These are phyloP conservation scores for Tigriopus californicus DNA, from an alignment of 2,888 invertebrate species.

Conservation along the genomic window DNA sequence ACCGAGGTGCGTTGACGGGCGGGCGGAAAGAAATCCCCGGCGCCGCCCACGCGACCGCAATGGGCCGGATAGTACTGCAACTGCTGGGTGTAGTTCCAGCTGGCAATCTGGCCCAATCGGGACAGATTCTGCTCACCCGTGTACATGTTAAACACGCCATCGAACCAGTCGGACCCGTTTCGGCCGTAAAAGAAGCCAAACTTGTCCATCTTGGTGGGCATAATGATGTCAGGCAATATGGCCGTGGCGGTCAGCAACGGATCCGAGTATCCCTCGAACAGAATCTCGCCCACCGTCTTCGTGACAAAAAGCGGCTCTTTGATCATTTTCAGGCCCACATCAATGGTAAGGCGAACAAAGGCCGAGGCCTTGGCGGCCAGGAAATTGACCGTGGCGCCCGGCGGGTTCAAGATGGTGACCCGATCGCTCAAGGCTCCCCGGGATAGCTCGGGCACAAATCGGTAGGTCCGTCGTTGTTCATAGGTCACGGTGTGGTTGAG, in stretches of 20 bases:
- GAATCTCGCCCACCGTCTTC: neutral
- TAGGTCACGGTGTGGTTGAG: conserved; percentile 1
- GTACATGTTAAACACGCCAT: conserved; percentile 7
- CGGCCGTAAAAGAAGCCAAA: conserved; percentile 8
- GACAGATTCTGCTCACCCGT: neutral
- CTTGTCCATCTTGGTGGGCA: neutral
- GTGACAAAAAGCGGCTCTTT: conserved; percentile 1
- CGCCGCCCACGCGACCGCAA: neutral
- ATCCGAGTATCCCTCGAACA: conserved; percentile 7
- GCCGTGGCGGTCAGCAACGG: neutral
- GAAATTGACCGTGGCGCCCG: neutral
- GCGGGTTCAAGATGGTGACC: neutral
- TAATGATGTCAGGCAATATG: neutral
- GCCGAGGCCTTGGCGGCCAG: neutral
- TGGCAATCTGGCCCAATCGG: neutral
- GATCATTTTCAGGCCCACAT: neutral
- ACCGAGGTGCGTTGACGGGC: neutral
- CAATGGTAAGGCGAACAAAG: neutral
- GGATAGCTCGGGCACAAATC: neutral
- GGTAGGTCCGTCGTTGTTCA: neutral
- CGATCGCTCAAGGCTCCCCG: neutral
- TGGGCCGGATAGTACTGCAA: neutral
- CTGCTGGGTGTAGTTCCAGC: neutral
- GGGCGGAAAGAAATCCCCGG: conserved; percentile 6
- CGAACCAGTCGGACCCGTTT: neutral